These are phyloP conservation scores for Thalassoma bifasciatum DNA, from an alignment of 2,113 vertebrate species.

Conservation along the genomic window DNA sequence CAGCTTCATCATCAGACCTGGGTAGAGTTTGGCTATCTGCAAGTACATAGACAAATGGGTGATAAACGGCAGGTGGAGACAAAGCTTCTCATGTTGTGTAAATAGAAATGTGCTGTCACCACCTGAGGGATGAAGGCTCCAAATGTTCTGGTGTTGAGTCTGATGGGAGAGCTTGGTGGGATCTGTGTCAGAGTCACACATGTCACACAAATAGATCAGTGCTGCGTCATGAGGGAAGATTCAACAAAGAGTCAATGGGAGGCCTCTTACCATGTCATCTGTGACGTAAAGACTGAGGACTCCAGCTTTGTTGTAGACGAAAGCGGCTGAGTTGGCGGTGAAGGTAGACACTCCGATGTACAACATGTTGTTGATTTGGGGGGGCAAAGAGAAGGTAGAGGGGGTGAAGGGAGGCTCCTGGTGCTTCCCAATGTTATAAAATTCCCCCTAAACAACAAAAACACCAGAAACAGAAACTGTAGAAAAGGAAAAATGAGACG, in stretches of 20 bases:
- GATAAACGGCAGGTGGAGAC: not conserved
- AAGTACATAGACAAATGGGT: not conserved
- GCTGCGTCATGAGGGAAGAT: not conserved
- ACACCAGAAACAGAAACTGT: not conserved
- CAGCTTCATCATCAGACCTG: constrained; percentile 80
- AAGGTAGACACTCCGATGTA: constrained; percentile 81
- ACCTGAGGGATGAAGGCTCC: constrained; percentile 79
- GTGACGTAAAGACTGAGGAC: constrained; percentile 78
- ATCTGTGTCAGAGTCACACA: constrained; percentile 63
- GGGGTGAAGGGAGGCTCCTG: constrained; percentile 81
- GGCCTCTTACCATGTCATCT: constrained; percentile 81
- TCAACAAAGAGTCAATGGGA: not conserved
- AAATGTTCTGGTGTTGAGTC: constrained; percentile 80
- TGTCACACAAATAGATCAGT: not conserved
- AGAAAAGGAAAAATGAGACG: not conserved
- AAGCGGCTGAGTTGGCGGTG: constrained; percentile 79
- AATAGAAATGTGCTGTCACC: constrained; percentile 51
- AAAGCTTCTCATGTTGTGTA: rapidly evolving
- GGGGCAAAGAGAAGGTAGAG: constrained; percentile 62
- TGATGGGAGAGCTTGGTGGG: constrained; percentile 72
- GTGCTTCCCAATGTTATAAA: constrained; percentile 82
- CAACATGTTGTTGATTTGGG: constrained; percentile 77
- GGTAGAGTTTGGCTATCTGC: constrained; percentile 78
- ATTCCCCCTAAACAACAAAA: constrained; percentile 76
- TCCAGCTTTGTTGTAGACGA: constrained; percentile 81